Percentiles rank a stretch among this genome's conserved stretches.
phyloP scores from a whole-genome alignment of 2,888 invertebrate genomes.

The Polydrusus pterygomalis region DNA sequence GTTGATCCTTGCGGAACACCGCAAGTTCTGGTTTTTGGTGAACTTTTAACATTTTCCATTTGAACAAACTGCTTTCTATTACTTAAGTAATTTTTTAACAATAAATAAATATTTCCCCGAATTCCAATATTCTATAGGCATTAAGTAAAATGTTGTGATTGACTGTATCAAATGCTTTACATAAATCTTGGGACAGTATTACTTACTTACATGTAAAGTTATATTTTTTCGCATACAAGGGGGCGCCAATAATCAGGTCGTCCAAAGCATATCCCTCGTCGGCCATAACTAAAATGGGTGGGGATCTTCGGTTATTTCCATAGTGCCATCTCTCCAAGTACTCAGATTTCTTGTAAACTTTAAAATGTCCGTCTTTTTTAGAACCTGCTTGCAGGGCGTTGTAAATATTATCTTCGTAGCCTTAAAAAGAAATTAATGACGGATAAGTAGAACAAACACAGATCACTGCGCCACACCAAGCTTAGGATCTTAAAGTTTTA shows the following conservation, averaged over 20 bases:
- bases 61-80: no score
- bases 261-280: conserved; percentile 78
- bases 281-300: conserved; percentile 78
- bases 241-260: conserved; percentile 71
- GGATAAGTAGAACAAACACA: no score
- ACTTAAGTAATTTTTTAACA: no score
- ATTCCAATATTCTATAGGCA: no score
- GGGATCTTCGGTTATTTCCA: conserved; percentile 75
- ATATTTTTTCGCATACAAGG: conserved; percentile 70
- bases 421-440: conserved; percentile 64
- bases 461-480: neutral
- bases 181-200: neutral
- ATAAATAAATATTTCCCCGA: no score
- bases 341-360: conserved; percentile 77
- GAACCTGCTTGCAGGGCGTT: conserved; percentile 71
- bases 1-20: no score
- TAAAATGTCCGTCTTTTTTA: conserved; percentile 71
- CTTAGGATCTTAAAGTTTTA: neutral
- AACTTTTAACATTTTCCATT: no score
- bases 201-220: conserved; percentile 72
- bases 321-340: conserved; percentile 79
- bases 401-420: conserved; percentile 73
- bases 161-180: no score
- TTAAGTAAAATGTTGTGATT: no score
- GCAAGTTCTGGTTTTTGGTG: no score